Conservation (phyloP, 2,113 vertebrate species). For the Neopipo cinnamomea region DNA sequence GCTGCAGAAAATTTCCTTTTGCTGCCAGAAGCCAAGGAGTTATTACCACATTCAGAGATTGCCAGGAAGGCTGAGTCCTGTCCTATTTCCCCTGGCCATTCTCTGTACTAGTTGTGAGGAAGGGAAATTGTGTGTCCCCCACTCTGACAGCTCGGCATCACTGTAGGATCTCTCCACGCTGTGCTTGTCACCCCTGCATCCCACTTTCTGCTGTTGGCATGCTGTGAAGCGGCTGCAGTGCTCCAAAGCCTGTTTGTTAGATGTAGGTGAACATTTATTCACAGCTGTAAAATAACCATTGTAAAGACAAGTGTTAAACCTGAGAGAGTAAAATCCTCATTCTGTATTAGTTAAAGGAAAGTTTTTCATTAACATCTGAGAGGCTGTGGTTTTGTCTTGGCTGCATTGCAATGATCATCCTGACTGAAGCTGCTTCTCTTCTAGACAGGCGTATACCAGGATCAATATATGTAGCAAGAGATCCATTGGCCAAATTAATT, state of each 20-base stretch:
- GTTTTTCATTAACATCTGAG: not conserved
- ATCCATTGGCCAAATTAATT: not conserved
- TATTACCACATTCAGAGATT: not conserved
- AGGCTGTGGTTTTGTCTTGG: not conserved
- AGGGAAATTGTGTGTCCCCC: not conserved
- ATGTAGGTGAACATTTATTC: not conserved
- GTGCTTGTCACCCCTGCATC: not conserved
- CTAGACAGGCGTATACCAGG: not conserved
- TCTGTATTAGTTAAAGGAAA: not conserved
- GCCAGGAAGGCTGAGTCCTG: not conserved
- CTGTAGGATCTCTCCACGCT: not conserved
- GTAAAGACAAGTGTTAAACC: not conserved
- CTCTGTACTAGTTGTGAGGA: not conserved
- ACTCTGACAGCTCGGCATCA: not conserved
- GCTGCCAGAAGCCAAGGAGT: not conserved
- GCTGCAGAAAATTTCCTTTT: slow-evolving; percentile 25
- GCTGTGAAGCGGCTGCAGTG: not conserved
- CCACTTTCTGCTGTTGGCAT: not conserved
- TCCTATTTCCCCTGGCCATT: slow-evolving; percentile 56
- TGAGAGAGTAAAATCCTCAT: not conserved
- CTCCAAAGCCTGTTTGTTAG: not conserved
- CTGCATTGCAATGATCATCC: not conserved
- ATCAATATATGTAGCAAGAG: not conserved
- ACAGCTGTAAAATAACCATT: not conserved
- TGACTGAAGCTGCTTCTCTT: not conserved